Evolutionary conservation across 2,113 vertebrate species (phyloP).

Genomic region (Zosterops japonicus): DNA sequence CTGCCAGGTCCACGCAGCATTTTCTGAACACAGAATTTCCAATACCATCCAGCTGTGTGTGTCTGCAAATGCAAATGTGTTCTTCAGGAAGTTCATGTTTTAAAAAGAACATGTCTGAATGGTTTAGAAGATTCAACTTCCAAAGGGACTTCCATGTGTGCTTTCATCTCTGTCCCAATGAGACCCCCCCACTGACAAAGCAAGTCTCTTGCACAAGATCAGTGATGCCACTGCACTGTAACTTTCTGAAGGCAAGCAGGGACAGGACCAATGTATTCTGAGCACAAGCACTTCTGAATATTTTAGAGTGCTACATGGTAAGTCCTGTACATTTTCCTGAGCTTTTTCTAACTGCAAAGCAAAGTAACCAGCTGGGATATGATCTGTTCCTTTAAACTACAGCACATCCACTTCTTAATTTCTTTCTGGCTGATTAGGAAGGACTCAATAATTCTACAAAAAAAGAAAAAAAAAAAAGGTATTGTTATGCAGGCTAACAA

Average conservation of each 20-base stretch:
- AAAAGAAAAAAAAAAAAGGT: not conserved
- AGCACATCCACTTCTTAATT: not conserved
- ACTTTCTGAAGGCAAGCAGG: not conserved
- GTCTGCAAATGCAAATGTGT: not conserved
- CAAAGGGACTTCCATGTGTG: not conserved
- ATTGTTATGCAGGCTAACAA: not conserved
- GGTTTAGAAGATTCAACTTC: not conserved
- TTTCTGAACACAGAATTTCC: not conserved
- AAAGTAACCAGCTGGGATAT: not conserved
- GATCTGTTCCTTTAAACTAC: not conserved
- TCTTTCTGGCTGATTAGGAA: not conserved
- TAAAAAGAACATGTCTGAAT: not conserved
- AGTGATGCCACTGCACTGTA: not conserved
- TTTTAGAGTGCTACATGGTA: not conserved
- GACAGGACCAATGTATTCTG: not conserved
- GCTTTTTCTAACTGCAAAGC: not conserved
- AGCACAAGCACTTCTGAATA: not conserved
- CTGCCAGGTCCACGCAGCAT: not conserved
- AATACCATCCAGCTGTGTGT: not conserved
- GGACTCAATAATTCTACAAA: not conserved
- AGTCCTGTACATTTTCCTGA: not conserved
- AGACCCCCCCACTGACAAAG: not conserved
- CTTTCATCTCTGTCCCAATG: not conserved
- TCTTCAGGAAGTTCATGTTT: not conserved
- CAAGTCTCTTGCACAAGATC: not conserved